A percentile compares a stretch with the other conserved stretches of the same genome.
phyloP scores from a whole-genome alignment of 2,888 invertebrate species.

The Megastigmus dorsalis region DNA sequence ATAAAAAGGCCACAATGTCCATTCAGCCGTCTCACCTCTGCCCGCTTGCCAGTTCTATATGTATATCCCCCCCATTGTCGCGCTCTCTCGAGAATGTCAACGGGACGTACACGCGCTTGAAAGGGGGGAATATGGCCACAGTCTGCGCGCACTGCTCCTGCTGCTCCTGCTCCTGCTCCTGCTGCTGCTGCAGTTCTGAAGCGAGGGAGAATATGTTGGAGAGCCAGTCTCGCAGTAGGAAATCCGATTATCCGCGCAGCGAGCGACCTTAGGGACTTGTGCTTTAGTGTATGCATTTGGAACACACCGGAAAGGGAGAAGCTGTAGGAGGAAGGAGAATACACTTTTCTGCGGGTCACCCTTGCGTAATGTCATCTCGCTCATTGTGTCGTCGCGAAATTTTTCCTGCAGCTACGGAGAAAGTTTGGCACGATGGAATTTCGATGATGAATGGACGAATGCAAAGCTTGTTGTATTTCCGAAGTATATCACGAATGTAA shows the following conservation, averaged over 20 bases:
- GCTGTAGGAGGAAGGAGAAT: neutral
- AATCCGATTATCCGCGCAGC: conserved; percentile 70
- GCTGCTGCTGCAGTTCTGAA: too few species aligned
- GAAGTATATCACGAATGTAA: too few species aligned
- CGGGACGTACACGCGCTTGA: conserved; percentile 62
- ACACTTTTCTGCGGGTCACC: neutral
- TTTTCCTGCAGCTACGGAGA: neutral
- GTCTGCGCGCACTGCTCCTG: too few species aligned
- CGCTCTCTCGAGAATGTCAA: conserved; percentile 70
- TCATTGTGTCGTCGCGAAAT: neutral
- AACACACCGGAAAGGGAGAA: neutral
- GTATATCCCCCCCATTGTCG: too few species aligned
- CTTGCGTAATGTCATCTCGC: conserved; percentile 33
- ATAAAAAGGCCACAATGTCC: conserved; percentile 62
- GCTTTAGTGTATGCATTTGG: too few species aligned
- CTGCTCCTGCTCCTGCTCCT: too few species aligned
- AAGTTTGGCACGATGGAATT: too few species aligned
- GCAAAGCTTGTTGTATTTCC: too few species aligned
- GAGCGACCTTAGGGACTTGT: neutral
- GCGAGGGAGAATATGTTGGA: too few species aligned
- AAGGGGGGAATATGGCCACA: conserved; percentile 60
- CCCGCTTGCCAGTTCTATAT: conserved; percentile 63
- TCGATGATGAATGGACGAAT: too few species aligned
- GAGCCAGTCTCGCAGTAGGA: conserved; percentile 56
- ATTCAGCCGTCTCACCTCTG: conserved; percentile 53